Evolutionary conservation across 2,797 vertebrate species (phyloP), one percentile per base, ranked within the genome.

Genomic region (Pangasius sanitwongsei): DNA sequence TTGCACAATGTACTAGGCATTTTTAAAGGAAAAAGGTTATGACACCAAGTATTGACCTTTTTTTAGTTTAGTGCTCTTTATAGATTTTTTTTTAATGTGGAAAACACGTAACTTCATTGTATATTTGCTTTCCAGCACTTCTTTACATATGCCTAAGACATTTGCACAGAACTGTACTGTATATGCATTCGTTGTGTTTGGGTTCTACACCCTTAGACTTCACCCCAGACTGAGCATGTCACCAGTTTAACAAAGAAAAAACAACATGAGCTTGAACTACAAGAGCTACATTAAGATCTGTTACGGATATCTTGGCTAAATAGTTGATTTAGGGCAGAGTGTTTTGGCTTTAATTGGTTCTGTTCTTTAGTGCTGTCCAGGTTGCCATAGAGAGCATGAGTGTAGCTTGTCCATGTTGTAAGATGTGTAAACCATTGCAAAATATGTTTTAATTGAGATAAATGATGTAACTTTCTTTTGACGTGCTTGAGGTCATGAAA

Each of bases 271-370:
- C 34, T 25, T 82, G 80, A 83, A 83, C 31, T 44, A 4, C 37
- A 67, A 12, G 41, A 83, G 44, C 57, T 63, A 44, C 15, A 83
- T 44, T n/a, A 65, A 41, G 37, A 65, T 44, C 59, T 65, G 41
- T 83, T 65, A 83, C 8, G 25, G 82, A 31, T 25, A 5, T 53
- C 44, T 69, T 85, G 83, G 65, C 83, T 85, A 85, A 70, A 69
- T 53, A 34, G 34, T 55, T 85, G 83, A 69, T 85, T 85, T 85
- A 70, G 3, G 3, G 44, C 83, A 55, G 65, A 85, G 44, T 3
- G 11, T 70, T 85, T 50, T 31, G 65, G 8, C 44, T 69, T 69
- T 69, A 85, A 85, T 85, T 85, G 41, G n/a, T 83, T 83, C 59
- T 63, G 44, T 85, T 85, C 83, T 67, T 69, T 69, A 11, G 15